A percentile compares a stretch with the other conserved stretches of the same genome.
Evolutionary conservation across 1,140 invertebrate species (phyloP).

Genomic region (Thaumetopoea pityocampa): DNA sequence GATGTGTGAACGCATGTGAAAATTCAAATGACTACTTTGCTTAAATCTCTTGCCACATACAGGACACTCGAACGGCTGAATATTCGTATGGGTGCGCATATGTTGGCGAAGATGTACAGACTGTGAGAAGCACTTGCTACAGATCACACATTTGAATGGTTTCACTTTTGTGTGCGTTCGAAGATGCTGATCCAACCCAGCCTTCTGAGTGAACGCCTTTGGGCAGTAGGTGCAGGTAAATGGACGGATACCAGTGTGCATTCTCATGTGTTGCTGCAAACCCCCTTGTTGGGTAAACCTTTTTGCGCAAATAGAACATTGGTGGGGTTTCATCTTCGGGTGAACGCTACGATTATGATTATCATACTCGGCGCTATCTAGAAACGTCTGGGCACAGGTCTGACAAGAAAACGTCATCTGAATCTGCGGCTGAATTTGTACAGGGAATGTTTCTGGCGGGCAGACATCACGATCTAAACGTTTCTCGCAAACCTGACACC

Average conservation of each 20-base stretch:
- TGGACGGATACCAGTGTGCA: constrained; percentile 86
- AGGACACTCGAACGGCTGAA: constrained; percentile 84
- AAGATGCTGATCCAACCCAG: constrained; percentile 78
- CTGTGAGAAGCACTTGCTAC: constrained; percentile 80
- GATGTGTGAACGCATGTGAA: constrained; percentile 64
- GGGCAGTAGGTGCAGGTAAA: constrained; percentile 90
- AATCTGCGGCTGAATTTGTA: constrained; percentile 19
- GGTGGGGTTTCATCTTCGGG: constrained; percentile 66
- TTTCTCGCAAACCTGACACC: constrained; percentile 72
- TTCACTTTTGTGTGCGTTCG: constrained; percentile 81
- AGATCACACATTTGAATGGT: constrained; percentile 83
- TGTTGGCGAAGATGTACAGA: constrained; percentile 69
- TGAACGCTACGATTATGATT: constrained; percentile 73
- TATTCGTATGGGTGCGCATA: constrained; percentile 77
- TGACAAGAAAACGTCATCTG: constrained; percentile 45
- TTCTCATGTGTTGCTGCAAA: constrained; percentile 76
- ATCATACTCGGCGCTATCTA: constrained; percentile 55
- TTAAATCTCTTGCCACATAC: constrained; percentile 77
- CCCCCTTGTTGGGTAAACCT: constrained; percentile 69
- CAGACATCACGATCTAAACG: constrained; percentile 49
- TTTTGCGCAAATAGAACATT: constrained; percentile 64
- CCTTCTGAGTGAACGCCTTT: constrained; percentile 90
- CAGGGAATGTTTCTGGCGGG: constrained; percentile 10
- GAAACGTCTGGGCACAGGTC: constrained; percentile 65
- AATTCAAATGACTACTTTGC: constrained; percentile 71